A percentile compares a stretch with the other conserved stretches of the same genome.
Evolutionary conservation across 2,888 invertebrate species (phyloP).

Genomic region (Lycia hirtaria): DNA sequence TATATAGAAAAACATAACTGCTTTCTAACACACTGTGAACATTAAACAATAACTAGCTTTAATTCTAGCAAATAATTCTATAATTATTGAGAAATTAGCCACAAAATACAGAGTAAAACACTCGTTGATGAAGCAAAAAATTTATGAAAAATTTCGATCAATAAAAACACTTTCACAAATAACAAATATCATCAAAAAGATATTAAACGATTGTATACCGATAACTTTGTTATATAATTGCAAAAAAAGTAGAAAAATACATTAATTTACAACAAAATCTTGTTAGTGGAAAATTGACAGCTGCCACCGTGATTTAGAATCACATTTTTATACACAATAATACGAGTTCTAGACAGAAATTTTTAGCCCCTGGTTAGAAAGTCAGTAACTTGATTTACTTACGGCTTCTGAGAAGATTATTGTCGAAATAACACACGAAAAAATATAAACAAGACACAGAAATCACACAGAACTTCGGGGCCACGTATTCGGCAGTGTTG

Average conservation of each 20-base stretch:
- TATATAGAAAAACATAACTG: conserved; percentile 7
- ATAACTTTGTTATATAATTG: conserved; percentile 40
- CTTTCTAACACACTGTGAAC: conserved; percentile 3
- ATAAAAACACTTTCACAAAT: conserved; percentile 6
- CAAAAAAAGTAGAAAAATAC: conserved; percentile 36
- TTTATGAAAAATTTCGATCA: conserved; percentile 11
- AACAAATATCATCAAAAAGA: background rate
- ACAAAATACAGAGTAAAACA: conserved; percentile 17
- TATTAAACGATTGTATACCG: background rate
- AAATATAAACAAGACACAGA: conserved; percentile 79
- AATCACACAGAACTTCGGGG: conserved; percentile 72
- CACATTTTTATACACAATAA: conserved; percentile 45
- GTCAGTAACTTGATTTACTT: conserved; percentile 58
- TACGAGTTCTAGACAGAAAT: conserved; percentile 36
- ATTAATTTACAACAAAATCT: conserved; percentile 51
- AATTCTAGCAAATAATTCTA: background rate
- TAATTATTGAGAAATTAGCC: conserved; percentile 11
- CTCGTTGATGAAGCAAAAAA: conserved; percentile 14
- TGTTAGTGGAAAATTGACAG: conserved; percentile 42
- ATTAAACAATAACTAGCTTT: background rate
- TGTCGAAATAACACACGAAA: conserved; percentile 69
- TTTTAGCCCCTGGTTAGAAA: conserved; percentile 29
- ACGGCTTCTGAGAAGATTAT: conserved; percentile 65
- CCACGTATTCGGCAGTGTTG: conserved; percentile 83
- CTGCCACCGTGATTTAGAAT: conserved; percentile 38